These are phyloP conservation scores for Folsomia candida DNA, from an alignment of 2,888 invertebrate species.

Conservation along the genomic window DNA sequence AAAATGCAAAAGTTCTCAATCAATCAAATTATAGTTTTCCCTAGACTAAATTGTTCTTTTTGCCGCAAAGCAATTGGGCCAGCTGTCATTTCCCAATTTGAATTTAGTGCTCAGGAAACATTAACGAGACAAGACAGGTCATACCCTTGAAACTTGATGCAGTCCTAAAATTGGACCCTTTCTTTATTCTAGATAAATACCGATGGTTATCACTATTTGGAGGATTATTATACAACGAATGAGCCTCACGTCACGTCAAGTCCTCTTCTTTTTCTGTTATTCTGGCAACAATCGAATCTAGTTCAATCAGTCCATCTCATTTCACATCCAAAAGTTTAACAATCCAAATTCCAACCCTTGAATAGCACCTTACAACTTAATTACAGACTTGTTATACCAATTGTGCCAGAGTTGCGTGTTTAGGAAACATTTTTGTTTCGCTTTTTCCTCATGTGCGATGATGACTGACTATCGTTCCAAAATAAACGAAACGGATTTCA, in stretches of 20 bases:
- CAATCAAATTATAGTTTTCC: too few relatives aligned
- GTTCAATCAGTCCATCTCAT: slow-evolving; percentile 13
- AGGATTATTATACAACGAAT: neutral
- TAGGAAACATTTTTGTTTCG: slow-evolving; percentile 1
- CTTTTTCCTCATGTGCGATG: neutral
- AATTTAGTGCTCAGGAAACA: neutral
- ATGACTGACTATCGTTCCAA: neutral
- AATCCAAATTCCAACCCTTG: slow-evolving; percentile 10
- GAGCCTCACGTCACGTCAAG: neutral
- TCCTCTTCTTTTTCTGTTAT: neutral
- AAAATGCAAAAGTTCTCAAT: too few relatives aligned
- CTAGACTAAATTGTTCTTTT: too few relatives aligned
- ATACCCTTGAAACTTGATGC: neutral
- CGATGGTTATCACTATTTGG: neutral
- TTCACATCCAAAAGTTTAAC: slow-evolving; percentile 2
- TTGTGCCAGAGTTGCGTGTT: neutral
- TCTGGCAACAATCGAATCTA: neutral
- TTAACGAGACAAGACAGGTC: neutral
- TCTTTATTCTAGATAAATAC: too few relatives aligned
- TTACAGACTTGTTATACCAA: slow-evolving; percentile 12
- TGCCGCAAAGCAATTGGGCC: too few relatives aligned
- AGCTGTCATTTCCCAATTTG: neutral
- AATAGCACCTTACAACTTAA: slow-evolving; percentile 20
- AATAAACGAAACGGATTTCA: neutral
- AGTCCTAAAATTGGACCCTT: neutral